Conservation (phyloP, 2,797 vertebrate species). For the Neosilurus mollespiculum region DNA sequence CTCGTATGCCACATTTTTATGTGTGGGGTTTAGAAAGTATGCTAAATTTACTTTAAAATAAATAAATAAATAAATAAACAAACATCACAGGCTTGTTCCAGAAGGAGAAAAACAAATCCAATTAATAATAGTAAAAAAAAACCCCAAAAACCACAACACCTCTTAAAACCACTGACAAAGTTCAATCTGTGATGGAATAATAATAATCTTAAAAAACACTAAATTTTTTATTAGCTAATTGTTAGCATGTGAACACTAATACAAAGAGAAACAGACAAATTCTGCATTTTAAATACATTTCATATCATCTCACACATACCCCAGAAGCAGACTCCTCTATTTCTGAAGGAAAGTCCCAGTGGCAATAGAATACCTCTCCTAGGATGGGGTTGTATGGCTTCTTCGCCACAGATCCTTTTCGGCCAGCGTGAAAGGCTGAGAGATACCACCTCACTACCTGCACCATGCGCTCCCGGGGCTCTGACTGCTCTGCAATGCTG, state of each 20-base stretch:
- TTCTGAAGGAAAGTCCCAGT: conserved; percentile 89
- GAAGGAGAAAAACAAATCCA: not conserved
- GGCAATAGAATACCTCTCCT: conserved; percentile 96
- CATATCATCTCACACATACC: conserved; percentile 59
- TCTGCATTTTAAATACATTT: not conserved
- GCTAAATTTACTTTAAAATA: not conserved
- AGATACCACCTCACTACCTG: conserved; percentile 97
- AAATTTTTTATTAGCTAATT: not conserved
- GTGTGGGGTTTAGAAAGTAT: not conserved
- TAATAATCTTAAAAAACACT: not conserved
- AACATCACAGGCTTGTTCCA: not conserved
- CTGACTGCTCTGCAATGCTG: conserved; percentile 92
- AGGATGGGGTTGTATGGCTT: conserved; percentile 98
- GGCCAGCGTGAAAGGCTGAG: conserved; percentile 96
- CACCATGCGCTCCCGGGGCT: conserved; percentile 92
- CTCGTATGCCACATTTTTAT: not conserved
- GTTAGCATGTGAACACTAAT: not conserved
- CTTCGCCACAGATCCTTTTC: conserved; percentile 98
- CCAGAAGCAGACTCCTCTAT: conserved; percentile 76
- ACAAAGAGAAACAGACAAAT: not conserved
- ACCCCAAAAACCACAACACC: no score
- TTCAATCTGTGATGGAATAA: not conserved
- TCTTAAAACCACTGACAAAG: not conserved
- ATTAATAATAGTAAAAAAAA: not conserved
- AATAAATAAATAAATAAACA: not conserved